Conservation (phyloP, 2,888 invertebrate species). For the Acleris laterana region DNA sequence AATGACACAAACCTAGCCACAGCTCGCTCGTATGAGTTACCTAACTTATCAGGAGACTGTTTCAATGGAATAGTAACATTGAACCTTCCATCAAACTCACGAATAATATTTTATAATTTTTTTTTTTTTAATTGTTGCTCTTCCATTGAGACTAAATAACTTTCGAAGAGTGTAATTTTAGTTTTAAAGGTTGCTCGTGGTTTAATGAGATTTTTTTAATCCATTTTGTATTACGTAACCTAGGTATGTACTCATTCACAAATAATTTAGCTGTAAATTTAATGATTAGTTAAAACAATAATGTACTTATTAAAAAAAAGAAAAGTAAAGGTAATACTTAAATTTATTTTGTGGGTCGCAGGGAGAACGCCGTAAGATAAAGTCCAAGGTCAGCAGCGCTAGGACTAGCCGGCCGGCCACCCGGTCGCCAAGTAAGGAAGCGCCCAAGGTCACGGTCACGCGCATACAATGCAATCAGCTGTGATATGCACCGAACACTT, state of each 20-base stretch:
- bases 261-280: background rate
- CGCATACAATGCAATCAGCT: slow-evolving; percentile 5
- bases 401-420: background rate
- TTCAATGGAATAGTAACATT: no score
- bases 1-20: no score
- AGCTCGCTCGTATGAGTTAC: no score
- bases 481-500: background rate
- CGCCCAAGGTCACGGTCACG: background rate
- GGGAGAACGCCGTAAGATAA: background rate
- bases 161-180: no score
- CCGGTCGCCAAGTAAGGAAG: background rate
- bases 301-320: background rate
- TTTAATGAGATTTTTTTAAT: no score
- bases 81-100: no score
- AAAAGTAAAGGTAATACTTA: background rate
- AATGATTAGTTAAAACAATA: no score
- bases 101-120: no score
- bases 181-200: no score
- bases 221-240: background rate
- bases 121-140: no score
- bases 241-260: background rate
- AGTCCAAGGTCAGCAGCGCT: background rate
- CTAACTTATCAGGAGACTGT: no score
- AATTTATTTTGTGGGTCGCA: background rate
- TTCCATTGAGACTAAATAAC: no score